Evolutionary conservation across 2,797 vertebrate genomes (phyloP).

Genomic region (Gymnoscopelus braueri): DNA sequence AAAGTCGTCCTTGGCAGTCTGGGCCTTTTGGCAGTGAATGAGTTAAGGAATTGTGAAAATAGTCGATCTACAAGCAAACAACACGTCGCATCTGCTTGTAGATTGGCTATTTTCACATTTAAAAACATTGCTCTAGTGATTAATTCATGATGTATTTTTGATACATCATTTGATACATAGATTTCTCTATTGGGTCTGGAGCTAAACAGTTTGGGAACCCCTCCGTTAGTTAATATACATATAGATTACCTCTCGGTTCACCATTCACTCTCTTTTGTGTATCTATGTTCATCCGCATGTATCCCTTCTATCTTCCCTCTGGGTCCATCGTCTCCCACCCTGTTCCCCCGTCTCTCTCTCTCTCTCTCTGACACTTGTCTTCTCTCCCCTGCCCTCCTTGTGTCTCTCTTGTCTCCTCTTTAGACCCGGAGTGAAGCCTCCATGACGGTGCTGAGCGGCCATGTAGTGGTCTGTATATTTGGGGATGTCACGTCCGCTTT

Average conservation of each 20-base stretch:
- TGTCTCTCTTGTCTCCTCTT: conserved; percentile 40
- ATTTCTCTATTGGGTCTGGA: not conserved
- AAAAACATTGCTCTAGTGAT: no score
- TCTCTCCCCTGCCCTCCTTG: not conserved
- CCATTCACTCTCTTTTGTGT: conserved; percentile 15
- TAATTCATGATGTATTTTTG: no score
- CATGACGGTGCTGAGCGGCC: conserved; percentile 98
- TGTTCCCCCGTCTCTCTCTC: conserved; percentile 36
- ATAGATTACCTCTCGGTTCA: conserved; percentile 16
- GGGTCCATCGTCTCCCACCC: conserved; percentile 5
- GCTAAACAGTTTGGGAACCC: not conserved
- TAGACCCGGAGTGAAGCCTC: conserved; percentile 99
- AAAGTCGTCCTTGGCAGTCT: no score
- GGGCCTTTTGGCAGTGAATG: no score
- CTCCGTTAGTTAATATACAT: not conserved
- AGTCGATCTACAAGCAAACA: no score
- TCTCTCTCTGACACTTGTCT: conserved; percentile 11
- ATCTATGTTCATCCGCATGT: conserved; percentile 22
- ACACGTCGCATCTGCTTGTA: no score
- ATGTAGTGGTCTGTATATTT: conserved; percentile 99
- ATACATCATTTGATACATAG: not conserved
- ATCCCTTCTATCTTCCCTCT: conserved; percentile 18
- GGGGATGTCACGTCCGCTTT: conserved; percentile 97
- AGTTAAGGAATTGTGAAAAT: no score
- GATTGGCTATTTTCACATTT: no score